Percentiles rank a stretch among this genome's conserved stretches.
Conservation (phyloP, 1,140 invertebrate species). For the Chlorops oryzae region DNA sequence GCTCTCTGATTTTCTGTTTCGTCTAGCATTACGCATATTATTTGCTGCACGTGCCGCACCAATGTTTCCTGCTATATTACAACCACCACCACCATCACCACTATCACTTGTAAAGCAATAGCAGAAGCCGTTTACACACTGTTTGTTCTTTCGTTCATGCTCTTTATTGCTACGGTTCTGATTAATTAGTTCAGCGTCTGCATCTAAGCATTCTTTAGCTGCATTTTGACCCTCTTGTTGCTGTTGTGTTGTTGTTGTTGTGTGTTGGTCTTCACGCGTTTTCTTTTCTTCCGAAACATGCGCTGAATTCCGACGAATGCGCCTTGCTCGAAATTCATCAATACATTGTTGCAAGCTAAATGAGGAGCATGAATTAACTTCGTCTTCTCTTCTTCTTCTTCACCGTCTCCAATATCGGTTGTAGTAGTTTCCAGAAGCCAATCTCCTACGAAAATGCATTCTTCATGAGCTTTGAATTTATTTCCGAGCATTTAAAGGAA, state of each 20-base stretch:
- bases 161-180: slow-evolving; percentile 41
- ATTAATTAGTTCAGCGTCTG: slow-evolving; percentile 36
- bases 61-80: not conserved
- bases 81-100: slow-evolving; percentile 24
- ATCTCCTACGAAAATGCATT: not conserved
- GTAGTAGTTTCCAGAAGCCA: not conserved
- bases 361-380: slow-evolving; percentile 33
- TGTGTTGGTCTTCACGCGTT: not conserved
- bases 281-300: slow-evolving; percentile 34
- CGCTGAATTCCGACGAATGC: slow-evolving; percentile 29
- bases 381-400: slow-evolving; percentile 19
- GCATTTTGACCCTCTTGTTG: not conserved
- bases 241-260: no score
- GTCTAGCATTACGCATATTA: slow-evolving; percentile 30
- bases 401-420: slow-evolving; percentile 12
- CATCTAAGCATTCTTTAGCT: slow-evolving; percentile 2
- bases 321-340: slow-evolving; percentile 39
- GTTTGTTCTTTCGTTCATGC: slow-evolving; percentile 38
- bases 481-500: not conserved
- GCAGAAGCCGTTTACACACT: slow-evolving; percentile 41
- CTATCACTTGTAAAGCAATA: slow-evolving; percentile 46
- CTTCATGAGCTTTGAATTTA: not conserved
- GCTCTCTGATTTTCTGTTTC: slow-evolving; percentile 34
- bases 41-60: slow-evolving; percentile 33
- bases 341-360: slow-evolving; percentile 44